Conservation (phyloP, 2,113 vertebrate genomes). For the Climacteris rufus region DNA sequence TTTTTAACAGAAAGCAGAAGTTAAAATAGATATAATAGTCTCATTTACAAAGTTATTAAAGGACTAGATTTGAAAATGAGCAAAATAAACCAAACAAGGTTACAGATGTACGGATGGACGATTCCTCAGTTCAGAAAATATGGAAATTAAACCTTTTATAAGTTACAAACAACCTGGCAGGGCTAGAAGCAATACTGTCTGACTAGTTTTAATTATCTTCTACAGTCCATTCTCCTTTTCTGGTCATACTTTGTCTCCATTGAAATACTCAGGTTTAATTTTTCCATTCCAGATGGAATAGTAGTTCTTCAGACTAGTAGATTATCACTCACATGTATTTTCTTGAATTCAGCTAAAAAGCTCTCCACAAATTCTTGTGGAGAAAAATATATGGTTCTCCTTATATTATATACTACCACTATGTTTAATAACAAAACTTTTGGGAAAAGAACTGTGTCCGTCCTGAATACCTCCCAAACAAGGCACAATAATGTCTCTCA, state of each 20-base stretch:
- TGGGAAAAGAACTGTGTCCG: neutral
- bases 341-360: neutral
- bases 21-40: neutral
- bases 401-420: neutral
- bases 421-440: neutral
- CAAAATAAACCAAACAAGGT: neutral
- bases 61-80: neutral
- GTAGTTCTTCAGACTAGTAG: neutral
- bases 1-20: constrained; percentile 36
- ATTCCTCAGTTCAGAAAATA: neutral
- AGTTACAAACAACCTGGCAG: neutral
- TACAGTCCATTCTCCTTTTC: neutral
- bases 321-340: neutral
- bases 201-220: neutral
- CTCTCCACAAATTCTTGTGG: neutral
- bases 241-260: neutral
- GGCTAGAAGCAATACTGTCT: neutral
- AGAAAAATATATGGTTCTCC: neutral
- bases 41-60: neutral
- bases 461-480: neutral
- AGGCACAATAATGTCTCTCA: neutral
- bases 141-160: neutral
- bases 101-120: neutral
- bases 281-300: neutral
- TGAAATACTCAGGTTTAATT: neutral